A percentile compares a stretch with the other conserved stretches of the same genome.
Conservation (phyloP, 2,888 invertebrate genomes). For the Gastracanthus pulcherrimus region DNA sequence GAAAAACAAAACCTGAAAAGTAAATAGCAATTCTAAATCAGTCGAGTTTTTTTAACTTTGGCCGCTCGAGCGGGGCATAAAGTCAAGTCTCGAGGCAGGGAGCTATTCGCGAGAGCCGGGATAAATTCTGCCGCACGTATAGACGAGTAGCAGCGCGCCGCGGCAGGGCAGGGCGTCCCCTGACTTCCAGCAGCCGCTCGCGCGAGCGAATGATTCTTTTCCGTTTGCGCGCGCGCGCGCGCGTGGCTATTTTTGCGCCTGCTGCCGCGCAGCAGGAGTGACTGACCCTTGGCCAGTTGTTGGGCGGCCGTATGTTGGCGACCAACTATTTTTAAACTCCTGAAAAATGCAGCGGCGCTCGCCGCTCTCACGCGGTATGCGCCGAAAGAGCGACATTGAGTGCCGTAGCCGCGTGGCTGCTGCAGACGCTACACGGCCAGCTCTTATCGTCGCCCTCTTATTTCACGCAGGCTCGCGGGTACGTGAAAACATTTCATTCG, state of each 20-base stretch:
- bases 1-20: conserved; percentile 2
- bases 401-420: background rate
- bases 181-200: background rate
- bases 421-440: background rate
- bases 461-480: conserved; percentile 15
- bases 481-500: background rate
- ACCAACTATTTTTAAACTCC: conserved; percentile 74
- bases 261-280: conserved; percentile 66
- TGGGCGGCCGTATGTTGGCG: conserved; percentile 60
- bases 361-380: conserved; percentile 62
- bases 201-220: conserved; percentile 39
- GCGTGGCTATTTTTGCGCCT: conserved; percentile 70
- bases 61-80: background rate
- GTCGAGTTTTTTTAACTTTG: conserved; percentile 24
- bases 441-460: conserved; percentile 37
- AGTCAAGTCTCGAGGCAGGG: background rate
- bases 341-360: conserved; percentile 74
- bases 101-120: background rate
- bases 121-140: conserved; percentile 12
- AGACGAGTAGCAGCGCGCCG: background rate
- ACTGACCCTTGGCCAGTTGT: conserved; percentile 77
- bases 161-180: background rate
- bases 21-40: conserved; percentile 11
- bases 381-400: conserved; percentile 59
- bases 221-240: conserved; percentile 20